A percentile compares a stretch with the other conserved stretches of the same genome.
These are phyloP conservation scores for Tiaroga cobitis DNA, from an alignment of 2,797 vertebrate species.

Conservation along the genomic window DNA sequence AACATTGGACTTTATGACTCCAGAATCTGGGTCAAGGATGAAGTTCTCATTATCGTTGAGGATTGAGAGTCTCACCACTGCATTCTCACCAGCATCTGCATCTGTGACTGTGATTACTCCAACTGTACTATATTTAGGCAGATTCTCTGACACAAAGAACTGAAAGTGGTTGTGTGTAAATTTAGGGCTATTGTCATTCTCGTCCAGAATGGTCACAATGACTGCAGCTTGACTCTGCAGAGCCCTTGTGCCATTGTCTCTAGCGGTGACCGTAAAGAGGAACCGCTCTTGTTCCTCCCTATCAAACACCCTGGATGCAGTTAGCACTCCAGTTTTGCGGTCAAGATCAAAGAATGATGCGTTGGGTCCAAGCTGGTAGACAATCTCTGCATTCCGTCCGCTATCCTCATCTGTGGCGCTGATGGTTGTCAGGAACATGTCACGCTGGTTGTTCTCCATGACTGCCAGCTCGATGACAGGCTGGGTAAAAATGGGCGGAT, in stretches of 20 bases:
- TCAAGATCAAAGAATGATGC: constrained; percentile 99
- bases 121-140: constrained; percentile 98
- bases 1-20: constrained; percentile 98
- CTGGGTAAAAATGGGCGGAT: constrained; percentile 97
- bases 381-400: constrained; percentile 97
- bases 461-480: constrained; percentile 98
- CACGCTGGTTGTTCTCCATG: constrained; percentile 97
- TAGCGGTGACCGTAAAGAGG: constrained; percentile 96
- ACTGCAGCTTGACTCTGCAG: constrained; percentile 96
- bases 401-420: constrained; percentile 98
- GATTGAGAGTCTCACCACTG: constrained; percentile 94
- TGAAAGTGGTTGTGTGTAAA: constrained; percentile 99
- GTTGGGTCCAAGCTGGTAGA: constrained; percentile 98
- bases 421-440: constrained; percentile 96
- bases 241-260: constrained; percentile 97
- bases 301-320: constrained; percentile 96
- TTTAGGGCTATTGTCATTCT: constrained; percentile 99
- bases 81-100: constrained; percentile 94
- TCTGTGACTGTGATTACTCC: constrained; percentile 99
- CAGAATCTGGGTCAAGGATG: constrained; percentile 93
- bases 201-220: constrained; percentile 95
- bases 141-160: constrained; percentile 99
- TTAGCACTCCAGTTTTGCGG: constrained; percentile 96
- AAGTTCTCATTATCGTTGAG: constrained; percentile 98
- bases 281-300: constrained; percentile 97